Conservation (phyloP, 1,140 invertebrate genomes). For the Brachionus paranguensis region DNA sequence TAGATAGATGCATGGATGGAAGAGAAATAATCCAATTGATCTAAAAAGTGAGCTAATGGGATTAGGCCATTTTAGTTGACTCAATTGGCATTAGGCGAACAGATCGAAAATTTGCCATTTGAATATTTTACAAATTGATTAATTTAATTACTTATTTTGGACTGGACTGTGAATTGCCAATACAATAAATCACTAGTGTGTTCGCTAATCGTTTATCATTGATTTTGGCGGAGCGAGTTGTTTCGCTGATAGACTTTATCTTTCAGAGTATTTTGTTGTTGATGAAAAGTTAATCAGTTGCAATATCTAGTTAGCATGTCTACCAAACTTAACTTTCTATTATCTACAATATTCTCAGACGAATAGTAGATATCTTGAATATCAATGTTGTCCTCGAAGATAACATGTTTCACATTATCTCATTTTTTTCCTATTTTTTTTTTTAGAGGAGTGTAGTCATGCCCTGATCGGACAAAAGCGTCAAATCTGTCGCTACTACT, state of each 20-base stretch:
- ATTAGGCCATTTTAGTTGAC: neutral
- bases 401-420: neutral
- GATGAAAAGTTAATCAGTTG: neutral
- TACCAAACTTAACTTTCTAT: neutral
- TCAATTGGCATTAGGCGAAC: neutral
- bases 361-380: neutral
- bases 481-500: too few species aligned
- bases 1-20: neutral
- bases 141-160: neutral
- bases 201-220: neutral
- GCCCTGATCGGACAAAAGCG: too few species aligned
- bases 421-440: too few species aligned
- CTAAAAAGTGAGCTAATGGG: constrained; percentile 17
- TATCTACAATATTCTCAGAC: constrained; percentile 1
- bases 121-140: neutral
- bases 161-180: neutral
- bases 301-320: neutral
- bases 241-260: constrained; percentile 11
- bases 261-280: neutral
- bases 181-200: neutral
- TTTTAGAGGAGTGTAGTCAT: too few species aligned
- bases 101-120: neutral
- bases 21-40: neutral
- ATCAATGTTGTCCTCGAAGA: neutral
- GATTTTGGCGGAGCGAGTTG: neutral